These are phyloP conservation scores for Sphaerophoria taeniata DNA, from an alignment of 2,888 invertebrate genomes.

Conservation along the genomic window DNA sequence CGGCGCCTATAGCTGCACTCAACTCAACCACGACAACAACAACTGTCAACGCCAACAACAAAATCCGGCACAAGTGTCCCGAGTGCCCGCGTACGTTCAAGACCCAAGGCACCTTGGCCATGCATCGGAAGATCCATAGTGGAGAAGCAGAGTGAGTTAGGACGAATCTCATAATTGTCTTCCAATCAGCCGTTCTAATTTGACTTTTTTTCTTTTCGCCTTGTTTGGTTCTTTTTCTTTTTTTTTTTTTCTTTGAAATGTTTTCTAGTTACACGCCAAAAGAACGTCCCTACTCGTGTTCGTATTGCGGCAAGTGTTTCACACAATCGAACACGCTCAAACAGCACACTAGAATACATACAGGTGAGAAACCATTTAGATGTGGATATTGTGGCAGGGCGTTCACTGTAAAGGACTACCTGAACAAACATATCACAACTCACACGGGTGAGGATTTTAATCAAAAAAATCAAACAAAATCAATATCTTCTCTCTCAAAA, in stretches of 20 bases:
- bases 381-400: slow-evolving; percentile 83
- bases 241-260: too few species aligned
- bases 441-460: slow-evolving; percentile 81
- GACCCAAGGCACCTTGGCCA: slow-evolving; percentile 81
- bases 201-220: slow-evolving; percentile 67
- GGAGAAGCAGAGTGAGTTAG: slow-evolving; percentile 82
- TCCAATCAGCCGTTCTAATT: slow-evolving; percentile 43
- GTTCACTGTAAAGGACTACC: slow-evolving; percentile 83
- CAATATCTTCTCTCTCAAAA: background rate
- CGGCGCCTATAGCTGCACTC: slow-evolving; percentile 75
- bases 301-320: slow-evolving; percentile 82
- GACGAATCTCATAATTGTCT: background rate
- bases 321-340: slow-evolving; percentile 83
- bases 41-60: slow-evolving; percentile 76
- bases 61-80: slow-evolving; percentile 81
- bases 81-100: slow-evolving; percentile 82
- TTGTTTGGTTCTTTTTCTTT: background rate
- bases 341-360: slow-evolving; percentile 83
- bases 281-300: slow-evolving; percentile 83
- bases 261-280: slow-evolving; percentile 80
- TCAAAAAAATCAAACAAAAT: slow-evolving; percentile 37
- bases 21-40: slow-evolving; percentile 7
- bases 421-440: slow-evolving; percentile 83
- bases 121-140: slow-evolving; percentile 82
- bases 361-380: slow-evolving; percentile 83